Percentiles rank a stretch among this genome's conserved stretches.
Conservation (phyloP, 2,888 invertebrate genomes). For the Trichogramma dendrolimi region DNA sequence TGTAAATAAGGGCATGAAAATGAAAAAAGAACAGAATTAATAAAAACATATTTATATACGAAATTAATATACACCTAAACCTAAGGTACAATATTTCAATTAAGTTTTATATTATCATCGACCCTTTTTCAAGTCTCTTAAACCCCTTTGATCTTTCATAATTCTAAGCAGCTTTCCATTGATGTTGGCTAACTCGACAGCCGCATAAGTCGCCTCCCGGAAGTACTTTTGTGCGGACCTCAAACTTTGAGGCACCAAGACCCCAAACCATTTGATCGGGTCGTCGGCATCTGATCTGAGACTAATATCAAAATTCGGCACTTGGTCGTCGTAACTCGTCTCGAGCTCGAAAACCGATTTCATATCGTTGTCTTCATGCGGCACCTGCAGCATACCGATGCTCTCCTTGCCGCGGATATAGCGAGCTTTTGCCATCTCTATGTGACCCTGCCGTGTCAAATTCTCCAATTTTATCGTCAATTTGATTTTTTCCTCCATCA, state of each 20-base stretch:
- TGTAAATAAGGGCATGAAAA: no score
- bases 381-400: constrained; percentile 68
- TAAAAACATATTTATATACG: no score
- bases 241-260: constrained; percentile 76
- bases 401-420: constrained; percentile 75
- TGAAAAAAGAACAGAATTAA: no score
- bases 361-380: constrained; percentile 56
- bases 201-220: constrained; percentile 64
- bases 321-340: constrained; percentile 34
- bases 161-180: constrained; percentile 59
- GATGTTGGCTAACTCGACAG: constrained; percentile 67
- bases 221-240: constrained; percentile 72
- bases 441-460: constrained; percentile 65
- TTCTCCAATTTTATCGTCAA: constrained; percentile 68
- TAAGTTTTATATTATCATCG: not conserved
- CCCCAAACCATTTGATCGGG: constrained; percentile 83
- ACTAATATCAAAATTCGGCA: constrained; percentile 43
- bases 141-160: constrained; percentile 43
- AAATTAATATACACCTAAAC: no score
- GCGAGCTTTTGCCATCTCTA: constrained; percentile 71
- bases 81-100: no score
- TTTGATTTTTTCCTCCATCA: constrained; percentile 71
- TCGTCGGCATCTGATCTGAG: constrained; percentile 52
- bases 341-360: constrained; percentile 46
- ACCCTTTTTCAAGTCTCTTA: constrained; percentile 35